phyloP scores from a whole-genome alignment of 23 tunicate species.

The Corella eumyota region DNA sequence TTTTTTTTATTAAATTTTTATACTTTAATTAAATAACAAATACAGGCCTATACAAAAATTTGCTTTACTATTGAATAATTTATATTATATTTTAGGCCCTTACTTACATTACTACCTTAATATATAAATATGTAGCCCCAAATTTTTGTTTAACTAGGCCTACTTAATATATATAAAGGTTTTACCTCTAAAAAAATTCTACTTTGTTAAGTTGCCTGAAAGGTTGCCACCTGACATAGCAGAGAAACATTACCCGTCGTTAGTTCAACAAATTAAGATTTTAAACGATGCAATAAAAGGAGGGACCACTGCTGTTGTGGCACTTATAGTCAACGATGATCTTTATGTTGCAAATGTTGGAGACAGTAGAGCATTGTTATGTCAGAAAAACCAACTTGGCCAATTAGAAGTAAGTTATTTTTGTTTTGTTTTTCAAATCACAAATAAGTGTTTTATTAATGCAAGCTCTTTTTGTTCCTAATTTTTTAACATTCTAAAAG shows the following conservation, averaged over 20 bases:
- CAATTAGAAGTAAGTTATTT: conserved; percentile 21
- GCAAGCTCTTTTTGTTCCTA: too few species aligned
- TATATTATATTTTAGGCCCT: too few species aligned
- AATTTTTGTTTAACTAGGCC: too few species aligned
- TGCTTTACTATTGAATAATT: too few species aligned
- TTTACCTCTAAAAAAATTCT: too few species aligned
- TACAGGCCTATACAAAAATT: too few species aligned
- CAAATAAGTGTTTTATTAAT: too few species aligned
- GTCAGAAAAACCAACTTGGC: conserved; percentile 30
- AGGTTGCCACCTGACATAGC: conserved; percentile 33
- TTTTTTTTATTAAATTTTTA: too few species aligned
- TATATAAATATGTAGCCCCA: too few species aligned
- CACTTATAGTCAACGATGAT: conserved; percentile 57
- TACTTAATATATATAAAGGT: too few species aligned
- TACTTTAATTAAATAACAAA: too few species aligned
- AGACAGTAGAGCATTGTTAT: conserved; percentile 75
- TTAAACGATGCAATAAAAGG: conserved; percentile 70
- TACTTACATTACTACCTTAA: too few species aligned
- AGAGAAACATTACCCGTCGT: conserved; percentile 28
- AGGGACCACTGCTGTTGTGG: conserved; percentile 85
- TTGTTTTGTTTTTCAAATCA: not conserved
- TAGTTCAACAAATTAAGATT: conserved; percentile 43
- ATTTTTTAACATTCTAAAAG: not conserved
- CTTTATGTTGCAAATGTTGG: conserved; percentile 83
- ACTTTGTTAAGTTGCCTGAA: conserved; percentile 64